A percentile compares a stretch with the other conserved stretches of the same genome.
Evolutionary conservation across 1,140 invertebrate species (phyloP).

Genomic region (Cyclargus thomasi): DNA sequence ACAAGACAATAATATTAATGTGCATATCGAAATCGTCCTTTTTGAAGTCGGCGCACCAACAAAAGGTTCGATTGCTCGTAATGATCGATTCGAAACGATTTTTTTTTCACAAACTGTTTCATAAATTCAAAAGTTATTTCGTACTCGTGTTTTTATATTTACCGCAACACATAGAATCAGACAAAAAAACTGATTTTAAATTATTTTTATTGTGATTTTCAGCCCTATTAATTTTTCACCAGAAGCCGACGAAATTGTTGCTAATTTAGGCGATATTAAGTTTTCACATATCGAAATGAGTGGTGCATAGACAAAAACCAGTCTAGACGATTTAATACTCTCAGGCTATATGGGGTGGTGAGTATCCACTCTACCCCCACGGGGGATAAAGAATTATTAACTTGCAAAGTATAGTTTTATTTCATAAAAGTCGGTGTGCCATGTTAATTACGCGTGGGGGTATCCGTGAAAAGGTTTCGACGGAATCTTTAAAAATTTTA

Average conservation of each 20-base stretch:
- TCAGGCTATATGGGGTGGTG: constrained; percentile 2
- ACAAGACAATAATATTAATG: constrained; percentile 1
- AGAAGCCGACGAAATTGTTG: not conserved
- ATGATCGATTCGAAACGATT: not conserved
- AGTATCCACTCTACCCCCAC: not conserved
- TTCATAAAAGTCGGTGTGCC: not conserved
- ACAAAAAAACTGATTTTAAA: too few species aligned
- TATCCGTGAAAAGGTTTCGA: not conserved
- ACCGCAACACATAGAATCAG: too few species aligned
- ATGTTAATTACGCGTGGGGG: not conserved
- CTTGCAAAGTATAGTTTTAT: constrained; percentile 1
- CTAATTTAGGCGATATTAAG: constrained; percentile 2
- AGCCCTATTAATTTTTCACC: not conserved
- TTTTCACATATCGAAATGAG: constrained; percentile 14
- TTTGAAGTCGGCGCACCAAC: not conserved
- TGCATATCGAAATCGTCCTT: not conserved
- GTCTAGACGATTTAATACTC: constrained; percentile 13
- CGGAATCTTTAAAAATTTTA: not conserved
- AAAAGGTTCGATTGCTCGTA: not conserved
- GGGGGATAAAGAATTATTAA: not conserved
- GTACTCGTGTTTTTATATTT: too few species aligned
- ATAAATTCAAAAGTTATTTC: not conserved
- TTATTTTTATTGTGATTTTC: not conserved
- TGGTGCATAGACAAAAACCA: constrained; percentile 11
- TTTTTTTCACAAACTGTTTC: not conserved